These are phyloP conservation scores for Nerophis lumbriciformis DNA, from an alignment of 2,113 vertebrate genomes.

Conservation along the genomic window DNA sequence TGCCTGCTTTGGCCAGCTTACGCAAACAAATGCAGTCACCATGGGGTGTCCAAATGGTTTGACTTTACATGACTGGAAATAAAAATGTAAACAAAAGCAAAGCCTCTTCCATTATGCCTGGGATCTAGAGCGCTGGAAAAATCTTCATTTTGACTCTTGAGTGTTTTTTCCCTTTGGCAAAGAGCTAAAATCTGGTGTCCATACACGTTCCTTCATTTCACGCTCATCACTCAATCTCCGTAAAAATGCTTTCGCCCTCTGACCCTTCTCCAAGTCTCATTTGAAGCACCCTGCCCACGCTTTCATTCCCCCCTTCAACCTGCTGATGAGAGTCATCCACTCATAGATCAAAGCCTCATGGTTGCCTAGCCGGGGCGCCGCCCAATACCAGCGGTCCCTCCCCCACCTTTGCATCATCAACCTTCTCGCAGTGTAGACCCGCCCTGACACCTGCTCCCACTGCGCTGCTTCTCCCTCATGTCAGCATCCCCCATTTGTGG, in stretches of 20 bases:
- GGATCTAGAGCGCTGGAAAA: too few relatives aligned
- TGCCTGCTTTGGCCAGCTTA: too few relatives aligned
- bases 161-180: neutral
- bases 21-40: too few relatives aligned
- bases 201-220: neutral
- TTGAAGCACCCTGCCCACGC: constrained; percentile 5
- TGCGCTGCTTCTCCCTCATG: constrained; percentile 35
- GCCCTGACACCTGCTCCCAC: constrained; percentile 58
- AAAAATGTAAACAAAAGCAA: too few relatives aligned
- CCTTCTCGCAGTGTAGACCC: constrained; percentile 24
- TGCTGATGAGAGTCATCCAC: constrained; percentile 35
- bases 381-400: constrained; percentile 9
- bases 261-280: constrained; percentile 29
- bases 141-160: neutral
- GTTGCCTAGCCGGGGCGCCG: constrained; percentile 23
- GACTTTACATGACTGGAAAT: too few relatives aligned
- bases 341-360: constrained; percentile 40
- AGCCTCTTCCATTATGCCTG: too few relatives aligned
- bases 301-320: constrained; percentile 1
- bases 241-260: constrained; percentile 9
- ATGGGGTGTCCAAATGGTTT: too few relatives aligned
- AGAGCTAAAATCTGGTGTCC: too few relatives aligned
- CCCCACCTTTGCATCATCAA: constrained; percentile 19
- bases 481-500: constrained; percentile 16
- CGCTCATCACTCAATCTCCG: constrained; percentile 16